Conservation (phyloP, 2,113 vertebrate genomes). For the Nerophis lumbriciformis region DNA sequence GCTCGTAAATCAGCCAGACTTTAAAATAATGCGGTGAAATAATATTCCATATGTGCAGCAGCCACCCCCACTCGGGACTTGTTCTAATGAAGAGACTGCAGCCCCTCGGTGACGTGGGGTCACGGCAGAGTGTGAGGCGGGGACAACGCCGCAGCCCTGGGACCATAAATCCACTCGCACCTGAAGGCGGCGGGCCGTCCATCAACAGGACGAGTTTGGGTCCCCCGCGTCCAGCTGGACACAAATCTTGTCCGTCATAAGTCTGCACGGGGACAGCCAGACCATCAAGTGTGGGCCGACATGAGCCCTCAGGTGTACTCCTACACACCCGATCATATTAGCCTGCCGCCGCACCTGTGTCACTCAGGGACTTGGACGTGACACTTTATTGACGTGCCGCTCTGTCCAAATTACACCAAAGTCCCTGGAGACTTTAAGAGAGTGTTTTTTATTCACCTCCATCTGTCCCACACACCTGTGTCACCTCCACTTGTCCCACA, state of each 20-base stretch:
- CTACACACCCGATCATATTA: background rate
- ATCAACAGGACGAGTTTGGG: conserved; percentile 54
- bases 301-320: too few species aligned
- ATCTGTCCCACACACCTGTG: background rate
- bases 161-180: conserved; percentile 43
- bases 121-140: conserved; percentile 25
- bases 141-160: background rate
- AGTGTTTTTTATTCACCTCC: too few species aligned
- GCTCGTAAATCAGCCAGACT: conserved; percentile 69
- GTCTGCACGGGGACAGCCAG: conserved; percentile 48
- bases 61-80: background rate
- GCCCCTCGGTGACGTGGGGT: conserved; percentile 32
- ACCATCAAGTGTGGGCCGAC: conserved; percentile 25
- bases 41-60: conserved; percentile 35
- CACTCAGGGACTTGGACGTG: conserved; percentile 13
- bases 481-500: background rate
- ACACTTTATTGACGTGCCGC: conserved; percentile 19
- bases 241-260: conserved; percentile 57
- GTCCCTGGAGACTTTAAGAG: background rate
- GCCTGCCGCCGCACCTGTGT: background rate
- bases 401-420: conserved; percentile 17
- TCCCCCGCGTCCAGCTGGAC: conserved; percentile 44
- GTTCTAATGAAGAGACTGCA: conserved; percentile 49
- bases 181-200: conserved; percentile 57
- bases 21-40: conserved; percentile 68